Evolutionary conservation across 2,113 vertebrate genomes (phyloP).

Genomic region (Amphilophus citrinellus): DNA sequence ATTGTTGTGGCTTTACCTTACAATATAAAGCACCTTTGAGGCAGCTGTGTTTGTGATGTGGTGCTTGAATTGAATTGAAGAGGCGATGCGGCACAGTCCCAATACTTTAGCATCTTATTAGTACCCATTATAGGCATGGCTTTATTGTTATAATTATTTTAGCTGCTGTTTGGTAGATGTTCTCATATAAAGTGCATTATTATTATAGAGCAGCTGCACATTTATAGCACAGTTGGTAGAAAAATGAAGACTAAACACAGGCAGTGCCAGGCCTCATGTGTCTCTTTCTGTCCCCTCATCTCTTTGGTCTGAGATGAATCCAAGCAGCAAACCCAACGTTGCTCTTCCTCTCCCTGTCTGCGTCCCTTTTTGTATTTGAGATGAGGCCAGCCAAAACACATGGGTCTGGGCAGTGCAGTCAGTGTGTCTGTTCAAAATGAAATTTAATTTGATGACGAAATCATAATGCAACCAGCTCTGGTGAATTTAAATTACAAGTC

Average conservation of each 20-base stretch:
- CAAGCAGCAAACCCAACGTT: conserved; percentile 15
- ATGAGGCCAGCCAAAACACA: conserved; percentile 49
- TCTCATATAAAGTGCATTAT: neutral
- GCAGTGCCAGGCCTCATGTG: neutral
- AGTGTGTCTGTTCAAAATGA: conserved; percentile 38
- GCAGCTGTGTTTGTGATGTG: neutral
- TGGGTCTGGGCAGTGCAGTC: conserved; percentile 42
- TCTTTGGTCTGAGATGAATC: conserved; percentile 22
- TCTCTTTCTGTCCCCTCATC: conserved; percentile 8
- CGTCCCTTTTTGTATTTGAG: conserved; percentile 20
- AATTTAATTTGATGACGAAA: conserved; percentile 65
- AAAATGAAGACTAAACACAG: neutral
- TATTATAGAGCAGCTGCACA: neutral
- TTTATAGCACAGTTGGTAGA: neutral
- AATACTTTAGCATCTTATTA: no score
- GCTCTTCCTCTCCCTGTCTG: conserved; percentile 2
- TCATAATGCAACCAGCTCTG: conserved; percentile 46
- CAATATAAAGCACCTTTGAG: neutral
- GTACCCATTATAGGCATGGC: neutral
- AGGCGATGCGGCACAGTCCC: neutral
- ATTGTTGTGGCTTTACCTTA: neutral
- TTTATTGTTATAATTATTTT: neutral
- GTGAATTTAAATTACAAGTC: conserved; percentile 37
- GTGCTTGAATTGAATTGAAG: neutral
- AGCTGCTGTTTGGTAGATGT: neutral